Base-by-base conservation (phyloP, 2,888 invertebrate species). In the Hypsopygia costalis region DNA sequence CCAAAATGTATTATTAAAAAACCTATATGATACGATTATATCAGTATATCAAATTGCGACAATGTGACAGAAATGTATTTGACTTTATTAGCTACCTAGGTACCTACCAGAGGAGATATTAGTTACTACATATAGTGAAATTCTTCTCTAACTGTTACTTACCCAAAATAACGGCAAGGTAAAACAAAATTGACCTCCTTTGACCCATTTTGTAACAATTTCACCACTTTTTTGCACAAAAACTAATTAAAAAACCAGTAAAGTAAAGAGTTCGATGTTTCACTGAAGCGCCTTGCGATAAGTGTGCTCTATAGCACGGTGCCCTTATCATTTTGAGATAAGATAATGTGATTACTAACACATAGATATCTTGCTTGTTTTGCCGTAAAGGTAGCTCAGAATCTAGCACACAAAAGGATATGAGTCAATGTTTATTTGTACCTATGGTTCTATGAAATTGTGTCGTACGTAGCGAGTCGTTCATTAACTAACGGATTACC, bases 141-240 rank as follows among this genome's bases (percentile, higher is more conserved):
- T n/a, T n/a, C n/a, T n/a, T n/a, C n/a, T n/a, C n/a, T n/a, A n/a
- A n/a, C n/a, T 16, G 6, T 27, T 30, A 81, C 87, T 76, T 62
- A 90, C 91, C 88, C 45, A 90, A 71, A 55, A 89, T 63, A 41
- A 89, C 74, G 29, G 90, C 82, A n/a, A 91, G 71, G 57, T 90
- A 91, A 60, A 89, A 90, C 66, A 79, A 73, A 21, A 83, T 47
- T 1, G 87, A 70, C 57, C 63, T 85, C 47, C 59, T 77, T 49
- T 75, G 71, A 34, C 72, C 75, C 89, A 90, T 90, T 72, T 79
- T 82, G 31, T 33, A 43, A 28, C 40, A 52, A 54, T 62, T 48
- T 36, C 46, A 45, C 43, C 42, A 41, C 45, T 51, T 51, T n/a
- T 50, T 48, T 43, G 50, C 47, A 55, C 52, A 44, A 29, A 49